A percentile compares a stretch with the other conserved stretches of the same genome.
Conservation (phyloP, 1,140 invertebrate species). For the Ditylenchus dipsaci region DNA sequence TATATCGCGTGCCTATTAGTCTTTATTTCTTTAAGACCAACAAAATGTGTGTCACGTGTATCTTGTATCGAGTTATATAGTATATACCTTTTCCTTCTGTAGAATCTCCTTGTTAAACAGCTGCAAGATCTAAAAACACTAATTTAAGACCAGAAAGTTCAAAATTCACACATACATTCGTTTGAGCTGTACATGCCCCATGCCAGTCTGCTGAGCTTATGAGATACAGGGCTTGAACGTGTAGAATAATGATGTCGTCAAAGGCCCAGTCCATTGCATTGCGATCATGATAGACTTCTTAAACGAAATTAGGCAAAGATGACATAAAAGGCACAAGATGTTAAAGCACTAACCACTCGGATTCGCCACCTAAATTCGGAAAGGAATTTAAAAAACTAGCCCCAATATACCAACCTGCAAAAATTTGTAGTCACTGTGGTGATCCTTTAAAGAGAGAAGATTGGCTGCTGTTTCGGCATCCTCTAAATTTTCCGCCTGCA, state of each 20-base stretch:
- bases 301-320: no score
- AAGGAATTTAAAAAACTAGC: constrained; percentile 1
- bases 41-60: no score
- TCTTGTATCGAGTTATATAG: no score
- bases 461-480: constrained; percentile 24
- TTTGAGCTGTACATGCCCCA: constrained; percentile 36
- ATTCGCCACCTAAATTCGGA: neutral
- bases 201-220: constrained; percentile 25
- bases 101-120: constrained; percentile 73
- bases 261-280: constrained; percentile 33
- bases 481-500: constrained; percentile 28
- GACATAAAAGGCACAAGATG: no score
- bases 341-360: neutral
- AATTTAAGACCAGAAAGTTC: neutral
- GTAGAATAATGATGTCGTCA: constrained; percentile 41
- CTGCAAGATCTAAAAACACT: constrained; percentile 39
- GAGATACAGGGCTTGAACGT: constrained; percentile 33
- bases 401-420: constrained; percentile 28
- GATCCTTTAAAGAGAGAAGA: constrained; percentile 35
- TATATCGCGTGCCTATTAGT: no score
- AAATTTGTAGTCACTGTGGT: constrained; percentile 17
- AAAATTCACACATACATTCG: constrained; percentile 11
- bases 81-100: constrained; percentile 71
- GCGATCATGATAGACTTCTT: constrained; percentile 33
- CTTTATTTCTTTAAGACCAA: no score